phyloP scores from a whole-genome alignment of 2,797 vertebrate genomes.

The Esox masquinongy region DNA sequence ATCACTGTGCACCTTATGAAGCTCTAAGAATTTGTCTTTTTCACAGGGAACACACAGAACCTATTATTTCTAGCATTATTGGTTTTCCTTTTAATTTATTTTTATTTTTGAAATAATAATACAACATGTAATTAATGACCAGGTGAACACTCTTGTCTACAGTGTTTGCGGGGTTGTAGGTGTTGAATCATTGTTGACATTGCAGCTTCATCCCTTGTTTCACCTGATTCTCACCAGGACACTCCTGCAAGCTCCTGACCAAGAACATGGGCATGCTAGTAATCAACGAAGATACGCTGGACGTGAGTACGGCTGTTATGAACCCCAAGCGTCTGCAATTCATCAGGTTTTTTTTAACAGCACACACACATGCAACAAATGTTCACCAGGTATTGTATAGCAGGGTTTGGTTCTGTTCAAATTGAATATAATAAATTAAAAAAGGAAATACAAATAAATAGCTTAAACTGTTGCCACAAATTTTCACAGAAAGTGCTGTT shows the following conservation, averaged over 20 bases:
- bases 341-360: too few species aligned
- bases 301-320: conserved; percentile 82
- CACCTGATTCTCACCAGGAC: conserved; percentile 73
- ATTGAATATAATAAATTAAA: too few species aligned
- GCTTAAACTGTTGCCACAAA: too few species aligned
- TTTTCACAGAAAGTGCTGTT: too few species aligned
- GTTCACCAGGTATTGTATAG: too few species aligned
- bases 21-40: neutral
- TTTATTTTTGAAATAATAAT: conserved; percentile 1
- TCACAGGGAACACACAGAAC: neutral
- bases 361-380: too few species aligned
- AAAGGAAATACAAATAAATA: too few species aligned
- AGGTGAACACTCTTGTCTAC: neutral
- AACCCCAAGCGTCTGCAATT: neutral
- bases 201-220: neutral
- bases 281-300: conserved; percentile 95
- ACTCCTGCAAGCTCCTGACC: conserved; percentile 94
- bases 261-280: conserved; percentile 98
- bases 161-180: neutral
- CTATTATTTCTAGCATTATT: neutral
- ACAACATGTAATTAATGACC: neutral
- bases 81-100: neutral
- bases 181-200: neutral
- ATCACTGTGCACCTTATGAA: neutral
- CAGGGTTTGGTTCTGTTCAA: too few species aligned